These are phyloP conservation scores for Sycobia sp. DNA, from an alignment of 1,140 invertebrate genomes.

Conservation along the genomic window DNA sequence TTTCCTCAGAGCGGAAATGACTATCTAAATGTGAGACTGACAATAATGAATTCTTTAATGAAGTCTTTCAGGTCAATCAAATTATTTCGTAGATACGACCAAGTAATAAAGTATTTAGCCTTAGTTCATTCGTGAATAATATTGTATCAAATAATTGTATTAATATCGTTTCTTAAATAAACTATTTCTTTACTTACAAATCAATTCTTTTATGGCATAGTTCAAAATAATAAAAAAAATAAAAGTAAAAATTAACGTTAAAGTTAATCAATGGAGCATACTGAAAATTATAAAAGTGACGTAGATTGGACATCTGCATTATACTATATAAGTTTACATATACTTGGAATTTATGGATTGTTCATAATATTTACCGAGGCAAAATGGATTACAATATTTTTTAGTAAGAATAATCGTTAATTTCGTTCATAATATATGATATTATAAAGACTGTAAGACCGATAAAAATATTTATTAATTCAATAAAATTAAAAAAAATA, in stretches of 20 bases:
- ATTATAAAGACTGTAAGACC: too few species aligned
- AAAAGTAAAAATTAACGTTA: too few species aligned
- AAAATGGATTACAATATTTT: conserved; percentile 66
- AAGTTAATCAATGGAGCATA: too few species aligned
- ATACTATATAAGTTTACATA: conserved; percentile 71
- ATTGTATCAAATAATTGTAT: too few species aligned
- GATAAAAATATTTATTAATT: too few species aligned
- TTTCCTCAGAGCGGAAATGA: conserved; percentile 50
- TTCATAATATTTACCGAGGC: conserved; percentile 66
- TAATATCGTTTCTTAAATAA: too few species aligned
- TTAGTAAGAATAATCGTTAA: conserved; percentile 60
- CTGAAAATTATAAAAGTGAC: conserved; percentile 28
- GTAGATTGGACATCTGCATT: conserved; percentile 67
- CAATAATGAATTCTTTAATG: conserved; percentile 45
- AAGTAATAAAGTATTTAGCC: not conserved
- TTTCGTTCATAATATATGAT: too few species aligned
- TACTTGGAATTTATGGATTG: conserved; percentile 67
- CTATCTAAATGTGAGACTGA: conserved; percentile 42
- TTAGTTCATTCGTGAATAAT: conserved; percentile 31
- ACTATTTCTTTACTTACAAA: too few species aligned
- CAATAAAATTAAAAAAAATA: too few species aligned
- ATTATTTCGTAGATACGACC: conserved; percentile 29
- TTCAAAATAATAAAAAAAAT: too few species aligned
- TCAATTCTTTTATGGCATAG: too few species aligned
- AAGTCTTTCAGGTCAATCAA: conserved; percentile 44